Percentiles rank a stretch among this genome's conserved stretches.
Evolutionary conservation across 2,113 vertebrate species (phyloP).

Genomic region (Eudyptes chrysolophus): DNA sequence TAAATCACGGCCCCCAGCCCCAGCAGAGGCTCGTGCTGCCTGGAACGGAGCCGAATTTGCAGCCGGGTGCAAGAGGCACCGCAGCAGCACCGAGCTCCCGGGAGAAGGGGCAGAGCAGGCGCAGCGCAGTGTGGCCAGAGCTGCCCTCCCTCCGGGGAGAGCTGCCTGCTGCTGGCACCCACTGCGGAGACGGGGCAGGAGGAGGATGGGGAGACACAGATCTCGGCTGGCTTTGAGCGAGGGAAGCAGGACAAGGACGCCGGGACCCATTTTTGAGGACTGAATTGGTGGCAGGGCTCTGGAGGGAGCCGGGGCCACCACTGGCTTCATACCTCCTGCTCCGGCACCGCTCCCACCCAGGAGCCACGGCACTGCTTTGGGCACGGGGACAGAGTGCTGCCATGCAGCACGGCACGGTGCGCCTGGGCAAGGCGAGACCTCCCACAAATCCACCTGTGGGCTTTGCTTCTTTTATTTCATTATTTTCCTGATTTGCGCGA

Average conservation of each 20-base stretch:
- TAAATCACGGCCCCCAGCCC: not conserved
- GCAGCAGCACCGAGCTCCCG: fast-evolving
- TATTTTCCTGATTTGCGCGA: not conserved
- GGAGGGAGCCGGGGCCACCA: fast-evolving
- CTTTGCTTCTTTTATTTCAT: not conserved
- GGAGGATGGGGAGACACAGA: not conserved
- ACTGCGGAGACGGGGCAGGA: fast-evolving
- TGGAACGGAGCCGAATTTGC: not conserved
- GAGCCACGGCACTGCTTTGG: not conserved
- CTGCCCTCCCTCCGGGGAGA: fast-evolving
- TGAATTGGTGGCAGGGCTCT: not conserved
- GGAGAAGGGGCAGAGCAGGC: not conserved
- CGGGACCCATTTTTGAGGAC: not conserved
- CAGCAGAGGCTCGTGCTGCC: not conserved
- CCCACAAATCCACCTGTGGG: too few species aligned
- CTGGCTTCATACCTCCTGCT: not conserved
- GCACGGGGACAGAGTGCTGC: not conserved
- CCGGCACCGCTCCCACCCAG: not conserved
- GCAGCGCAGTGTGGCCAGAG: not conserved
- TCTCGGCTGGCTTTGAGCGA: fast-evolving
- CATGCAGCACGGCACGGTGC: fast-evolving
- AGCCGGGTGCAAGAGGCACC: fast-evolving
- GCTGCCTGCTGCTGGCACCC: not conserved
- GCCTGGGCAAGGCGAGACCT: not conserved
- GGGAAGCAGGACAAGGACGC: not conserved